Evolutionary conservation across 2,797 vertebrate species (phyloP), one percentile per base, ranked within the genome.

Genomic region (Delichon dasypus): DNA sequence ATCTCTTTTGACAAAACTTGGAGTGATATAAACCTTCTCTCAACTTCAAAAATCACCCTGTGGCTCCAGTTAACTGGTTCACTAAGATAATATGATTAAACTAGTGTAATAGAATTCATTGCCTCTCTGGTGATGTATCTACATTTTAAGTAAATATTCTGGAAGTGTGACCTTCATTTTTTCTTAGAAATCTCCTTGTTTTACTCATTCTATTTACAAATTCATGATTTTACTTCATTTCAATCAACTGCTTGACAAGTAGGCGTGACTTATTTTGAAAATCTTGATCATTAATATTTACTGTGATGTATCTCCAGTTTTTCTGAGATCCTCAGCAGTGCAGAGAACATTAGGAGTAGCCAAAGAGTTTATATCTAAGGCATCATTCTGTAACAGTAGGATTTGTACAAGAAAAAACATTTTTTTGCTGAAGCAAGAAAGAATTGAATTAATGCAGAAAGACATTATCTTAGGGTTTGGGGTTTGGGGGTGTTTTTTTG

Each of bases 181-280:
- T 93, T 88, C 40, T 84, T 55, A 85, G 88, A 95, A 95, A 96
- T 86, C 38, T 94, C 68, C 50, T 84, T 95, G 91, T 36, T 76
- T 57, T 57, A 22, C 20, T 30, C 23, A 16, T 48, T 54, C 7
- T 51, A 83, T 96, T 94, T 89, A 75, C n/a, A 89, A 92, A 90
- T 67, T 78, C 60, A 36, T 70, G 55, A 22, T 70, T 92, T 80
- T 77, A 55, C 34, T 95, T 96, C 83, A 70, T 95, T 96, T 95
- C 48, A 79, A 72, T 92, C 84, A 91, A 54, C 62, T 82, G 67
- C 74, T 97, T 97, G 88, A 95, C 87, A 95, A 74, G 47, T 55
- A 90, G 85, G 36, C 92, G 84, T 96, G 75, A 96, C 84, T 89
- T 90, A 80, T 72, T 95, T 95, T 77, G 83, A 96, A 97, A 97